Base-by-base conservation (phyloP, 1,140 invertebrate species). In the Sycophila sp. region DNA sequence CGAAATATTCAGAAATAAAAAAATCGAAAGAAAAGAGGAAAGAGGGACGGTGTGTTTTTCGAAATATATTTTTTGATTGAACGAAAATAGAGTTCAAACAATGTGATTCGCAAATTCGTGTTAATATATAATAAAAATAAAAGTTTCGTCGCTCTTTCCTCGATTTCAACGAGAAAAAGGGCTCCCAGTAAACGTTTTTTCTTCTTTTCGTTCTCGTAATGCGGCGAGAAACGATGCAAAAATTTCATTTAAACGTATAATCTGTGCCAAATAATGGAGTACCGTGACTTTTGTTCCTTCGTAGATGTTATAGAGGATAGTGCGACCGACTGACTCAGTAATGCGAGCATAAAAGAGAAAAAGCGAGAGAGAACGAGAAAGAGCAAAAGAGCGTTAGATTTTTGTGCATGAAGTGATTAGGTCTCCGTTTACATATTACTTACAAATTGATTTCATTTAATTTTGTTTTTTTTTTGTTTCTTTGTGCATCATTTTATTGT, bases 261-360 rank as follows among this genome's bases (percentile, higher is more conserved):
- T 80, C 77, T 80, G 78, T 80, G 78, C 77, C 78, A 80, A 80
- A 80, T 80, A 77, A 77, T 58, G 71, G 73, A 80, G 76, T 78
- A 79, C 73, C 76, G 77, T 77, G 74, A 77, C 73, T 78, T 77
- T 78, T 80, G 78, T 80, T 78, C 77, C 78, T 78, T 78, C 62
- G 72, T 78, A 77, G 70, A 72, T 75, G 74, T 77, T 77, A 78
- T 55, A 59, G 10, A 59, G 49, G 53, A 71, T 45, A 65, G 42
- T 58, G 49, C 53, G 66, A 58, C 15, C 19, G 58, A 63, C 47
- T 62, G 49, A 71, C 28, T 53, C 45, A 30, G 4, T 32, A 36
- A 58, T 28, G 30, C 51, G 45, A 63, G 26, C 28, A 42, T 32
- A 63, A 51, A 51, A 13, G 26, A 34, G 58, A 59, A 42, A 49